Percentiles rank a stretch among this genome's conserved stretches.
These are phyloP conservation scores for Anabacerthia variegaticeps DNA, from an alignment of 2,797 vertebrate genomes.

Conservation along the genomic window DNA sequence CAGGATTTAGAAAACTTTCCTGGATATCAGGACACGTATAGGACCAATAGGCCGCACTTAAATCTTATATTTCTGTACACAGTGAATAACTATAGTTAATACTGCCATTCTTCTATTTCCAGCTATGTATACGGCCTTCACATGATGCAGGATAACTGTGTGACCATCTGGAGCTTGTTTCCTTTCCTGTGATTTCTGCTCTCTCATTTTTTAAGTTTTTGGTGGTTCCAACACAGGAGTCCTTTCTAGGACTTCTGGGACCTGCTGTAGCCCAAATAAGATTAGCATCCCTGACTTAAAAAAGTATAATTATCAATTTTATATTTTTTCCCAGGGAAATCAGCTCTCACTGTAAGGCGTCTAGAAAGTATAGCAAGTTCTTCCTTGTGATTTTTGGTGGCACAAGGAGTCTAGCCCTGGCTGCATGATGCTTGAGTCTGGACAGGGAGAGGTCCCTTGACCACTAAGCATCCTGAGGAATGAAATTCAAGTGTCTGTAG, in stretches of 20 bases:
- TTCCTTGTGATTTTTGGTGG: background rate
- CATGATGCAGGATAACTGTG: background rate
- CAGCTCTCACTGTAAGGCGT: background rate
- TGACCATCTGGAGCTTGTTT: background rate
- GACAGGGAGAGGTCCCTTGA: background rate
- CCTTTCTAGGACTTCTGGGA: background rate
- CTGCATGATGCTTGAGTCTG: background rate
- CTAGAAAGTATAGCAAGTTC: background rate
- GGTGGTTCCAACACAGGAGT: background rate
- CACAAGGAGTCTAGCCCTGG: background rate
- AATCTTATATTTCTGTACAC: background rate
- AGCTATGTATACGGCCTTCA: background rate
- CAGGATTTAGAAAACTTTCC: background rate
- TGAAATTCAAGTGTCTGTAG: background rate
- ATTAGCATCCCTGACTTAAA: background rate
- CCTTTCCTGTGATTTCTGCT: background rate
- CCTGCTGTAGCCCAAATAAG: background rate
- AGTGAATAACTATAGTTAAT: background rate
- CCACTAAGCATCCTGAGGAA: background rate
- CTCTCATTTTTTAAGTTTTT: background rate
- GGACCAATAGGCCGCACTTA: background rate
- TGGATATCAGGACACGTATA: background rate
- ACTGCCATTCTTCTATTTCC: background rate
- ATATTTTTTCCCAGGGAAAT: background rate
- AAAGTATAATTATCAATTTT: background rate